Conservation (phyloP, 2,113 vertebrate species). For the Irena cyanogastra region DNA sequence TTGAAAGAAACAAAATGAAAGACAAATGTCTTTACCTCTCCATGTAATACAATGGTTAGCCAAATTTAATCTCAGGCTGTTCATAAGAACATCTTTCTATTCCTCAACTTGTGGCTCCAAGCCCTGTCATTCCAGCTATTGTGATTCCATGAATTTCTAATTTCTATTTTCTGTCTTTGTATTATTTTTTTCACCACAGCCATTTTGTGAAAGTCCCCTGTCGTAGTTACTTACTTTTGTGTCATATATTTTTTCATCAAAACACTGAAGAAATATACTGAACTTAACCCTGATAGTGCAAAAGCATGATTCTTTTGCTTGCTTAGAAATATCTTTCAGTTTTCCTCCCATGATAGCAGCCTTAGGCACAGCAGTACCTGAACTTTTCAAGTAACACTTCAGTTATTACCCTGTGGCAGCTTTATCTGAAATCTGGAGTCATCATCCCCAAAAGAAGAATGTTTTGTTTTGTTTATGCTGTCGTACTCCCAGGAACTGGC, state of each 20-base stretch:
- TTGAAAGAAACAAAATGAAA: not conserved
- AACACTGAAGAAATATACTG: not conserved
- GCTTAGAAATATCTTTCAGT: not conserved
- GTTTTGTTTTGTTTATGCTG: not conserved
- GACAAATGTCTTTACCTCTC: not conserved
- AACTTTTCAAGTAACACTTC: not conserved
- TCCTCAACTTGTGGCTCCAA: not conserved
- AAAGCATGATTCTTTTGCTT: not conserved
- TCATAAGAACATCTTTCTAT: not conserved
- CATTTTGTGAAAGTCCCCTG: not conserved
- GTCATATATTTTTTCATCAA: not conserved
- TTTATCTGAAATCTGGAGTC: not conserved
- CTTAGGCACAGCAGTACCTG: not conserved
- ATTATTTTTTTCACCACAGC: not conserved
- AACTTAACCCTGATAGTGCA: not conserved
- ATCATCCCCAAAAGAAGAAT: not conserved
- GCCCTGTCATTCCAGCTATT: not conserved
- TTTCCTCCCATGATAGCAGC: not conserved
- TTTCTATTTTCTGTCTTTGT: not conserved
- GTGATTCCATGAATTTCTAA: not conserved
- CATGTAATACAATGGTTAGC: not conserved
- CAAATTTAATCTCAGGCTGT: not conserved
- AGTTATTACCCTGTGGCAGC: not conserved
- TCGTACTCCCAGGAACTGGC: not conserved
- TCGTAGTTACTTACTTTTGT: not conserved